Conservation (phyloP, 2,113 vertebrate genomes). For the Gymnocephalus cernua region DNA sequence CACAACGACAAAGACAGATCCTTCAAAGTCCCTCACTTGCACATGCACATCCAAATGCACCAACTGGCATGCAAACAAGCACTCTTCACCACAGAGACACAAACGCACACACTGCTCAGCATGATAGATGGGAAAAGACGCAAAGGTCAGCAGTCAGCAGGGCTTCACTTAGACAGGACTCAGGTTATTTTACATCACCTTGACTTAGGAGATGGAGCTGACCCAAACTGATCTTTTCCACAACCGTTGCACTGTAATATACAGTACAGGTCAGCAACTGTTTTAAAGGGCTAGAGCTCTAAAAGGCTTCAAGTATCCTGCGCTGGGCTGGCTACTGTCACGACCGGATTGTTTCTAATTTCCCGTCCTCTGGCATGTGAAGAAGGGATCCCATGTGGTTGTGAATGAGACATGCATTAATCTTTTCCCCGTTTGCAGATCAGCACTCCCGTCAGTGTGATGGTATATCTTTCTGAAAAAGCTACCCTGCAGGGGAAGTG, state of each 20-base stretch:
- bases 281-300: slow-evolving; percentile 61
- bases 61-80: slow-evolving; percentile 58
- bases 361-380: slow-evolving; percentile 50
- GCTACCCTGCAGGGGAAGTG: slow-evolving; percentile 54
- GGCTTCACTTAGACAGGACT: slow-evolving; percentile 77
- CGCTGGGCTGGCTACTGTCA: slow-evolving; percentile 12
- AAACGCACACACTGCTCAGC: slow-evolving; percentile 40
- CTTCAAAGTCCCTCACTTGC: slow-evolving; percentile 64
- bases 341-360: slow-evolving; percentile 28
- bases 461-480: slow-evolving; percentile 69
- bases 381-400: slow-evolving; percentile 63
- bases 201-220: slow-evolving; percentile 76
- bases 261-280: slow-evolving; percentile 69
- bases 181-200: slow-evolving; percentile 81
- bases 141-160: slow-evolving; percentile 80
- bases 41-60: slow-evolving; percentile 53
- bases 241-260: slow-evolving; percentile 42
- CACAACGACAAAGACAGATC: slow-evolving; percentile 70
- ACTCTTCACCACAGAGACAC: slow-evolving; percentile 31
- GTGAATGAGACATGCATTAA: slow-evolving; percentile 72
- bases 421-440: slow-evolving; percentile 74
- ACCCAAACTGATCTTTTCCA: slow-evolving; percentile 68
- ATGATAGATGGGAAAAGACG: slow-evolving; percentile 79
- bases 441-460: slow-evolving; percentile 71
- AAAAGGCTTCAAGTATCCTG: slow-evolving; percentile 28